Conservation (phyloP, 2,888 invertebrate genomes). For the Epistrophella euchroma region DNA sequence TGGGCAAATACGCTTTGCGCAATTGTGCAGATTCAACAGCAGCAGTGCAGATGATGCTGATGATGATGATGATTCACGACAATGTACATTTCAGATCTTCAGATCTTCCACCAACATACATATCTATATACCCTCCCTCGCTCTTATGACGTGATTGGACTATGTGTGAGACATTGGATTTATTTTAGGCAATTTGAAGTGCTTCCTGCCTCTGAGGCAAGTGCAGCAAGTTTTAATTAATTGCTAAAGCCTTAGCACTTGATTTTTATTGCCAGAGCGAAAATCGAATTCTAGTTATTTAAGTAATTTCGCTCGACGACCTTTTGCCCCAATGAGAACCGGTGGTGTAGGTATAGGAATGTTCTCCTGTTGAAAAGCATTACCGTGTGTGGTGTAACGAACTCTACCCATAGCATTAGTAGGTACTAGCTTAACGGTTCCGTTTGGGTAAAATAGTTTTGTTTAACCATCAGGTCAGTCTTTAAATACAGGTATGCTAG, state of each 20-base stretch:
- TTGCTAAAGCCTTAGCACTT: conserved; percentile 51
- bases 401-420: not conserved
- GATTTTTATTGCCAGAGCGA: conserved; percentile 67
- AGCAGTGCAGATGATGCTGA: conserved; percentile 55
- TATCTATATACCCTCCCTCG: not conserved
- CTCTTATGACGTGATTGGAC: not conserved
- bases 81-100: conserved; percentile 47
- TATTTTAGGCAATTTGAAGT: conserved; percentile 73
- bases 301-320: conserved; percentile 68
- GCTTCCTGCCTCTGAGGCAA: conserved; percentile 63
- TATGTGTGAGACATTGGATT: conserved; percentile 73
- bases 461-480: conserved; percentile 53
- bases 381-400: conserved; percentile 3
- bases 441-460: conserved; percentile 41
- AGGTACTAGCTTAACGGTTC: conserved; percentile 45
- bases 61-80: conserved; percentile 73
- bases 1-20: conserved; percentile 72
- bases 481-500: conserved; percentile 5
- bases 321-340: conserved; percentile 74
- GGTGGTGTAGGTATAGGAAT: conserved; percentile 37
- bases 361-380: conserved; percentile 21
- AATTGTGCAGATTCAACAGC: conserved; percentile 50
- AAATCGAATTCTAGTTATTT: conserved; percentile 74
- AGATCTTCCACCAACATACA: not conserved
- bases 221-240: conserved; percentile 69